phyloP scores from a whole-genome alignment of 1,140 invertebrate genomes.

The Lucilia cuprina region DNA sequence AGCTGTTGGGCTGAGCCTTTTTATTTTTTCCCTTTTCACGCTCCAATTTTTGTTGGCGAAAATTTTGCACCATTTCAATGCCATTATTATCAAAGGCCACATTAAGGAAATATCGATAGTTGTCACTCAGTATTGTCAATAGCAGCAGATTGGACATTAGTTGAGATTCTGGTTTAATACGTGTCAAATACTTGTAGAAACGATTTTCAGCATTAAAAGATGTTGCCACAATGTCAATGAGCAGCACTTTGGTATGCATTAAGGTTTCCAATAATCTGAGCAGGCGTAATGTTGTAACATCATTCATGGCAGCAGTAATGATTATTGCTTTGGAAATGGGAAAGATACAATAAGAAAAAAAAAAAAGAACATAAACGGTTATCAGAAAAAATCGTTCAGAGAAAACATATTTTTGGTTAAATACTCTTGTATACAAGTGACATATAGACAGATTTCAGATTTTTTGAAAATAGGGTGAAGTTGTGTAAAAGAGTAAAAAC shows the following conservation, averaged over 20 bases:
- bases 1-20: conserved; percentile 12
- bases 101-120: conserved; percentile 57
- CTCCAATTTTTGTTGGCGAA: conserved; percentile 42
- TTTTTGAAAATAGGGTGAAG: too few relatives aligned
- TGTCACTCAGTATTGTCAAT: conserved; percentile 60
- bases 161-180: conserved; percentile 42
- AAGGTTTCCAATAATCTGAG: conserved; percentile 40
- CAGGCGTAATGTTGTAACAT: conserved; percentile 52
- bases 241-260: conserved; percentile 52
- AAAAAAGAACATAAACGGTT: not conserved
- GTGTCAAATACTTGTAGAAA: conserved; percentile 58
- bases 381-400: too few relatives aligned
- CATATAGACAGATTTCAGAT: too few relatives aligned
- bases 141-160: conserved; percentile 56
- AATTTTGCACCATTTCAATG: conserved; percentile 51
- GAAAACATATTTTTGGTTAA: too few relatives aligned
- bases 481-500: too few relatives aligned
- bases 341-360: not conserved
- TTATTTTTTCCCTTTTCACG: not conserved
- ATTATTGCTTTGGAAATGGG: conserved; percentile 48
- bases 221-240: conserved; percentile 59
- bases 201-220: conserved; percentile 57
- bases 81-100: conserved; percentile 47
- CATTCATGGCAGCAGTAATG: conserved; percentile 55
- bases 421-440: too few relatives aligned